Percentiles rank a stretch among this genome's conserved stretches.
These are phyloP conservation scores for Melanotaenia nigrans DNA, from an alignment of 2,797 vertebrate genomes.

Conservation along the genomic window DNA sequence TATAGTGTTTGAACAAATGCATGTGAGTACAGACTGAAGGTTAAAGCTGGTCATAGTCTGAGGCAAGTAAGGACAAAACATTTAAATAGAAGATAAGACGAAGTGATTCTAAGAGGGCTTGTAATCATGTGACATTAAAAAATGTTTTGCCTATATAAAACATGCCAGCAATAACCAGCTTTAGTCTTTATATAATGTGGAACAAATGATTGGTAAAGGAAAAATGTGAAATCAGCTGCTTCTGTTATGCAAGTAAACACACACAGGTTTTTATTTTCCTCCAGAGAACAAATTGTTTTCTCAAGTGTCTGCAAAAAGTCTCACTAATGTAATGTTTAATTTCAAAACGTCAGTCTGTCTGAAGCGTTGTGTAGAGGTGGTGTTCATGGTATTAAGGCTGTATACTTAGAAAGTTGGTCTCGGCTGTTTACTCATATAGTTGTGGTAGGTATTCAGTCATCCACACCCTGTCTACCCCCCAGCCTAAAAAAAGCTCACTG, in stretches of 20 bases:
- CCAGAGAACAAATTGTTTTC: constrained; percentile 26
- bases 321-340: constrained; percentile 42
- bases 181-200: background rate
- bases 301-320: constrained; percentile 25
- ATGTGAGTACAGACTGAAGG: constrained; percentile 16
- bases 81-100: constrained; percentile 6
- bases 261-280: background rate
- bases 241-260: constrained; percentile 8
- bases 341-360: constrained; percentile 28
- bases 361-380: constrained; percentile 13
- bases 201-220: background rate
- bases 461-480: constrained; percentile 69
- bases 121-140: background rate
- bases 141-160: background rate
- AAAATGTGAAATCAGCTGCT: constrained; percentile 10
- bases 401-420: constrained; percentile 17
- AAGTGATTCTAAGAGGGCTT: background rate
- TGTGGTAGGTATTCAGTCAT: constrained; percentile 50
- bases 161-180: background rate
- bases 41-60: constrained; percentile 6
- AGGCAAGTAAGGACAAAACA: constrained; percentile 24
- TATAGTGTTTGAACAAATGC: constrained; percentile 17
- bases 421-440: constrained; percentile 60
- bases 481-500: constrained; percentile 70
- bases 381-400: constrained; percentile 44